Evolutionary conservation across 1,140 invertebrate genomes (phyloP).

Genomic region (Diachasma alloeum): DNA sequence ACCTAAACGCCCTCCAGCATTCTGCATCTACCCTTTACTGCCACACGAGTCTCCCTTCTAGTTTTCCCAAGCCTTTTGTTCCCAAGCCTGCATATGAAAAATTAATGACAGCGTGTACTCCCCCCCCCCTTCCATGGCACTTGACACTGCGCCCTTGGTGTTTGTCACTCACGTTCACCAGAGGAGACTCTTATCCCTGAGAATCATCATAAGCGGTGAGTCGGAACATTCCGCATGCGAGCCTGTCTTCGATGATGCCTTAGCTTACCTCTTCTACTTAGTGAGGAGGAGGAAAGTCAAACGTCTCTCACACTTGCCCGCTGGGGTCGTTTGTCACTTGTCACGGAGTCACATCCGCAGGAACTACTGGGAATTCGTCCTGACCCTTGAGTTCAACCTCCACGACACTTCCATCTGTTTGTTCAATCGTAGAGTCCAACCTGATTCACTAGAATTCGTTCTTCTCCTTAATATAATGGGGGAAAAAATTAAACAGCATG

Average conservation of each 20-base stretch:
- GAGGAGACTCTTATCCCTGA: not conserved
- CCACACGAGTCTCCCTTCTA: constrained; percentile 26
- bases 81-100: not conserved
- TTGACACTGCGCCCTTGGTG: not conserved
- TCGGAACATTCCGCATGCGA: constrained; percentile 8
- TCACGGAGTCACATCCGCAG: constrained; percentile 17
- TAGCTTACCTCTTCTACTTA: constrained; percentile 36
- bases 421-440: not conserved
- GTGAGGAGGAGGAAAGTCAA: not conserved
- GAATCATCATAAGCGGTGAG: not conserved
- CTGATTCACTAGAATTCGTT: not conserved
- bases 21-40: constrained; percentile 38
- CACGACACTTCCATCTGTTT: not conserved
- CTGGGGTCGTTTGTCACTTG: constrained; percentile 48
- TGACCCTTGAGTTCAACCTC: not conserved
- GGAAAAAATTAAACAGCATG: too few relatives aligned
- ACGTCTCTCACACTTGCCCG: constrained; percentile 1
- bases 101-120: not conserved
- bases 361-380: not conserved
- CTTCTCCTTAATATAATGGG: too few relatives aligned
- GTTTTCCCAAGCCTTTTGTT: constrained; percentile 10
- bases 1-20: constrained; percentile 54
- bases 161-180: not conserved
- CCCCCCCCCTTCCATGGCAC: not conserved
- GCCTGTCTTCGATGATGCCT: constrained; percentile 13